Evolutionary conservation across 2,797 vertebrate genomes (phyloP), one percentile per base, ranked within the genome.

Genomic region (Steatocranus sp.): DNA sequence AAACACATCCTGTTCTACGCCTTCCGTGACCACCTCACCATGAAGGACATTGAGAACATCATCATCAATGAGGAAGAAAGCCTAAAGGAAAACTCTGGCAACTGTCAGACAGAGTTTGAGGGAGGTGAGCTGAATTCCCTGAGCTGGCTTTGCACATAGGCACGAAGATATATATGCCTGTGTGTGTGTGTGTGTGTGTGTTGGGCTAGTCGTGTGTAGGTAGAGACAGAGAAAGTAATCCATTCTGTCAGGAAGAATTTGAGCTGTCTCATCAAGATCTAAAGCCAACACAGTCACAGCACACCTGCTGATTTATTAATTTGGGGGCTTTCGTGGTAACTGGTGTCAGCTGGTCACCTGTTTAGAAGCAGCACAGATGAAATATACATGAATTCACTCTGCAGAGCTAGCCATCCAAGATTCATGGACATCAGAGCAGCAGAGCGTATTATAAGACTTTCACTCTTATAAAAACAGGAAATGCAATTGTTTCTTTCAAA

Each of bases 31-130:
- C 98, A 99, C 92, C 93, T 99, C 82, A 99, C 98, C 2, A 99
- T 99, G 98, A 99, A 99, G 96, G 98, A 99, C 96, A 99, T 99
- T 0, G 98, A 99, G 94, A 99, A 98, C 96, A 99, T 99, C 94
- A 99, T 99, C 93, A 98, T 98, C 95, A 99, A 97, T 0, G 98
- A 99, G 93, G 98, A 99, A 83, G 98, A 99, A 94, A 99, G 98
- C 89, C 95, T 99, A 87, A 99, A 99, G 8, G 98, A 99, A 87
- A 98, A 98, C 93, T 96, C 98, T 2, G 97, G 98, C 80, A 99
- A 98, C 95, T 99, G 97, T 93, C 98, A 99, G 88, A 97, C 97
- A 0, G 98, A 99, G 93, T 99, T 98, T 88, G 98, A 99, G 93
- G 98, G 98, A 96, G 95, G 97, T 97, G 87, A 94, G 88, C 8